Conservation (phyloP, 1,140 invertebrate genomes). For the Tachypleus tridentatus region DNA sequence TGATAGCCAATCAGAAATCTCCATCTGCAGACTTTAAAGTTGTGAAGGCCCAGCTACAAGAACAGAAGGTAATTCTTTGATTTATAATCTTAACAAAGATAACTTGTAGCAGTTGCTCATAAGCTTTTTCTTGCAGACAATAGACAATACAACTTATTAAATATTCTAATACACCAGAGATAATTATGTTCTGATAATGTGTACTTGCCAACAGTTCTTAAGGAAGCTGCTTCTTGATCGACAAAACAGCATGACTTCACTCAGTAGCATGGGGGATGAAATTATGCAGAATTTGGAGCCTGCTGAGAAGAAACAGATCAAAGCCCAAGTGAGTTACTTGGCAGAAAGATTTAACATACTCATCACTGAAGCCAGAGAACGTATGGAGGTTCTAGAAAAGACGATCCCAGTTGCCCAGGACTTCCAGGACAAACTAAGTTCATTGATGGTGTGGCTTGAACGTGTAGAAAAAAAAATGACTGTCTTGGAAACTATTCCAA, state of each 20-base stretch:
- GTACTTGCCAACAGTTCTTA: conserved; percentile 47
- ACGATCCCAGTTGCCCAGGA: conserved; percentile 70
- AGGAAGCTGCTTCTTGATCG: conserved; percentile 91
- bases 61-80: conserved; percentile 48
- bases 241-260: conserved; percentile 76
- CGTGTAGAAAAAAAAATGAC: conserved; percentile 71
- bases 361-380: conserved; percentile 61
- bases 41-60: conserved; percentile 88
- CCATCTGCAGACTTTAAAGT: conserved; percentile 94
- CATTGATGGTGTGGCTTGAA: conserved; percentile 81
- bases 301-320: conserved; percentile 69
- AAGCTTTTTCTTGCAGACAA: too few species aligned
- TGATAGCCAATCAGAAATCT: conserved; percentile 89
- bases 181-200: background rate
- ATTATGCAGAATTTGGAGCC: conserved; percentile 67
- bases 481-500: conserved; percentile 75
- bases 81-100: too few species aligned
- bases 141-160: too few species aligned
- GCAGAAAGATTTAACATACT: conserved; percentile 70
- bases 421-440: conserved; percentile 61
- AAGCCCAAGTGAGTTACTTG: conserved; percentile 72
- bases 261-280: conserved; percentile 75
- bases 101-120: too few species aligned
- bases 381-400: conserved; percentile 73
- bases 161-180: too few species aligned